Evolutionary conservation across 2,797 vertebrate genomes (phyloP).

Genomic region (Tokudaia tokunoshimensis): DNA sequence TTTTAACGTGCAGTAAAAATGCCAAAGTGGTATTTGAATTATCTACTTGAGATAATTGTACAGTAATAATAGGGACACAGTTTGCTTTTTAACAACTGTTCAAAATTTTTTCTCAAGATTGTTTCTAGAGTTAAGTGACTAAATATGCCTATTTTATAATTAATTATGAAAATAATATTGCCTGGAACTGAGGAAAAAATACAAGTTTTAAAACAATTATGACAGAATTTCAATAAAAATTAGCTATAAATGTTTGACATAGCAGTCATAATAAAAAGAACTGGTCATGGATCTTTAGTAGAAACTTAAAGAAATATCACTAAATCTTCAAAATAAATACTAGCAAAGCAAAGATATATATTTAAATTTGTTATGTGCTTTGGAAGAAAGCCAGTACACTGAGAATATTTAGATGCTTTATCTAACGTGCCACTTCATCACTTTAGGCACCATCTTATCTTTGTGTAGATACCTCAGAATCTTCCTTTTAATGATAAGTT

Average conservation of each 20-base stretch:
- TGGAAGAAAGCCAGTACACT: neutral
- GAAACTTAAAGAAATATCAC: neutral
- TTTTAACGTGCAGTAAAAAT: constrained; percentile 58
- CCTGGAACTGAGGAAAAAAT: constrained; percentile 28
- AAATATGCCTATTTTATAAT: constrained; percentile 51
- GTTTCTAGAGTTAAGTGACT: constrained; percentile 32
- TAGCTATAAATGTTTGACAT: neutral
- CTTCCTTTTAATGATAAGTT: neutral
- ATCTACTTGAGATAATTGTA: neutral
- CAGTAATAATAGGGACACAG: neutral
- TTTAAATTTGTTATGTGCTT: constrained; percentile 1
- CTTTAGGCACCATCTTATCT: neutral
- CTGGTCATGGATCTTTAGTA: neutral
- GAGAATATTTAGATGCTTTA: neutral
- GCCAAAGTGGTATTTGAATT: constrained; percentile 17
- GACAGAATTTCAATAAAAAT: constrained; percentile 9
- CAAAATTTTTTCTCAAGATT: constrained; percentile 55
- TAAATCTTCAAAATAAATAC: constrained; percentile 10
- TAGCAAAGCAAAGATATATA: constrained; percentile 1
- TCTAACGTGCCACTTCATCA: neutral
- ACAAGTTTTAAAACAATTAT: neutral
- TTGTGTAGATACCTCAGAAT: neutral
- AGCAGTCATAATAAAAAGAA: constrained; percentile 21
- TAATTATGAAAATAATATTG: constrained; percentile 37
- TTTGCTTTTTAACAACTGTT: constrained; percentile 58